Percentiles rank a stretch among this genome's conserved stretches.
Evolutionary conservation across 2,113 vertebrate species (phyloP).

Genomic region (Rhabdornis inornatus): DNA sequence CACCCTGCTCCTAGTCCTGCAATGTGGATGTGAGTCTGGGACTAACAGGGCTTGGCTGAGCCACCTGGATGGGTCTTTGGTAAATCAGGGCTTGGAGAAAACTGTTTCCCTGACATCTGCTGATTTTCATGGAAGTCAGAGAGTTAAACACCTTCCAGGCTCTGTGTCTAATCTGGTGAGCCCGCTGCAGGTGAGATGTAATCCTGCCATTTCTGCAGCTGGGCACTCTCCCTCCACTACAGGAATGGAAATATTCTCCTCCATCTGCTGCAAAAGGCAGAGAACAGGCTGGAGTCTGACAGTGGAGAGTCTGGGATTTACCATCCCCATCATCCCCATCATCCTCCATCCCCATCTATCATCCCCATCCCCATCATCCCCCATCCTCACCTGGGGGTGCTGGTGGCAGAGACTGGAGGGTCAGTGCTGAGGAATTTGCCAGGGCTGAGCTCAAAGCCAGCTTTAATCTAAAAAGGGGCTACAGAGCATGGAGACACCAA

Average conservation of each 20-base stretch:
- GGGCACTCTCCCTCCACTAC: fast-evolving
- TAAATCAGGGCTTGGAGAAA: neutral
- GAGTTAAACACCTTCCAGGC: neutral
- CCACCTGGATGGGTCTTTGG: no score
- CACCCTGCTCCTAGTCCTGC: neutral
- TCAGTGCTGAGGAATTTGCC: neutral
- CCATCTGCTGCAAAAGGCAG: neutral
- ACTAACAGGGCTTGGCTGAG: neutral
- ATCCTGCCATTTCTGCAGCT: neutral
- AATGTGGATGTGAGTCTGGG: neutral
- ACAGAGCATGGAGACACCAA: neutral
- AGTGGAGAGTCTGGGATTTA: neutral
- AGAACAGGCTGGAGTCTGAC: neutral
- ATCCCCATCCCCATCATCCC: no score
- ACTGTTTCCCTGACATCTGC: neutral
- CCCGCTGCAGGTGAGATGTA: neutral
- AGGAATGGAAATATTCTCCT: neutral
- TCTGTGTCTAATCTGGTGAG: neutral
- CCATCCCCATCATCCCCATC: neutral
- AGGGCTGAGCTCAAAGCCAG: neutral
- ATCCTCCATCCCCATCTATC: neutral
- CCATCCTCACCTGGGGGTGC: neutral
- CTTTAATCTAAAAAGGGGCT: neutral
- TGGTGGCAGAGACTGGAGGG: neutral
- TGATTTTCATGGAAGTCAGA: neutral